These are phyloP conservation scores for Drosophila punjabiensis DNA, from an alignment of 1,140 invertebrate genomes.

Conservation along the genomic window DNA sequence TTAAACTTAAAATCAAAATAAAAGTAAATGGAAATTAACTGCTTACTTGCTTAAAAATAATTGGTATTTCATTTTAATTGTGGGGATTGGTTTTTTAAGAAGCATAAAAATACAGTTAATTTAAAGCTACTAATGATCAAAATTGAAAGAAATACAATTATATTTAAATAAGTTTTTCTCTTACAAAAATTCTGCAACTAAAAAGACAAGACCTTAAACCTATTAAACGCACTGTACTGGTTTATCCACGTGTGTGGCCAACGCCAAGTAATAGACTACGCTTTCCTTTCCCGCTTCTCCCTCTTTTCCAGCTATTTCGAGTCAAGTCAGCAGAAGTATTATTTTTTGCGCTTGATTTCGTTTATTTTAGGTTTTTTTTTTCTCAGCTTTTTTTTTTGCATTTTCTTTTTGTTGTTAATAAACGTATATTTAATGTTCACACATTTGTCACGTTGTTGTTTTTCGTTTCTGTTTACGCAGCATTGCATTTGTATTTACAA, in stretches of 20 bases:
- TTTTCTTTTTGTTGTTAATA: slow-evolving; percentile 45
- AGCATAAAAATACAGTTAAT: neutral
- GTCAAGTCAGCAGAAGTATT: slow-evolving; percentile 55
- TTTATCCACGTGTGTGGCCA: slow-evolving; percentile 57
- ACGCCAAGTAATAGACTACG: slow-evolving; percentile 30
- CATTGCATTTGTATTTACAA: slow-evolving; percentile 62
- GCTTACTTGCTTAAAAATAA: slow-evolving; percentile 3
- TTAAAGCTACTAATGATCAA: neutral
- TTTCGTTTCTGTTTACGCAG: slow-evolving; percentile 55
- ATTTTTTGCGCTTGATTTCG: slow-evolving; percentile 27
- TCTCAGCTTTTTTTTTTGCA: slow-evolving; percentile 13
- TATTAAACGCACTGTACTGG: slow-evolving; percentile 24
- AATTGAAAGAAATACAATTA: neutral
- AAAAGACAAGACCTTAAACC: neutral
- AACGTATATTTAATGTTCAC: slow-evolving; percentile 81
- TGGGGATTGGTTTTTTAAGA: neutral
- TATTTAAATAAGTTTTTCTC: neutral
- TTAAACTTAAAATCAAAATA: slow-evolving; percentile 1
- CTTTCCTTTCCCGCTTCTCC: slow-evolving; percentile 13
- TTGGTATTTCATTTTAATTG: neutral
- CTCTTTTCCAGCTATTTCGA: slow-evolving; percentile 18
- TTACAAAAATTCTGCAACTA: too few species aligned
- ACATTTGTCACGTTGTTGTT: slow-evolving; percentile 80
- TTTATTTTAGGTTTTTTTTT: slow-evolving; percentile 50
- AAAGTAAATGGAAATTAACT: neutral